Conservation (phyloP, 2,113 vertebrate genomes). For the Megalops atlanticus region DNA sequence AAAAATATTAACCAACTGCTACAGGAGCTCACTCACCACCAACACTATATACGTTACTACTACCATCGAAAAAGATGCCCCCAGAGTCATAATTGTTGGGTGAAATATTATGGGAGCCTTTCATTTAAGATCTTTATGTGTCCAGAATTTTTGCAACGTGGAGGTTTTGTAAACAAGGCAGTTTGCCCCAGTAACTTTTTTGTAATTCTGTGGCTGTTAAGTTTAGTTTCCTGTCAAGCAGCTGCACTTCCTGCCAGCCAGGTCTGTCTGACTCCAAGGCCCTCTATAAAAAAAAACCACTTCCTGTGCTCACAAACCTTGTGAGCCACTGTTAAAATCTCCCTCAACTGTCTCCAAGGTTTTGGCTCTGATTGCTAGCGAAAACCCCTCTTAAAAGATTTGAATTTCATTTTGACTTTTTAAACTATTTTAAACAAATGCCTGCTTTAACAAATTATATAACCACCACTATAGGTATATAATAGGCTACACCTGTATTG, state of each 20-base stretch:
- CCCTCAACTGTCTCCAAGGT: neutral
- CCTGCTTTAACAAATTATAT: no score
- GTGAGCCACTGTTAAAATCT: neutral
- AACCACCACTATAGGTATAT: no score
- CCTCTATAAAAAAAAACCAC: constrained; percentile 38
- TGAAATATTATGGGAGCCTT: neutral
- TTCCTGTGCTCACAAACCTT: constrained; percentile 33
- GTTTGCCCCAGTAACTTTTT: neutral
- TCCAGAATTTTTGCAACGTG: neutral
- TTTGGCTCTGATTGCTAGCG: neutral
- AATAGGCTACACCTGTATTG: no score
- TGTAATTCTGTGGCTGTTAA: constrained; percentile 29
- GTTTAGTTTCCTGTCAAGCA: constrained; percentile 37
- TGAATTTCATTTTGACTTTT: no score
- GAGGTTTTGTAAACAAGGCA: neutral
- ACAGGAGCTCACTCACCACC: no score
- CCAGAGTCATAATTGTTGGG: neutral
- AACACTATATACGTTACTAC: neutral
- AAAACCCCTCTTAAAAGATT: neutral
- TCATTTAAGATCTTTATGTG: neutral
- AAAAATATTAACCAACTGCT: no score
- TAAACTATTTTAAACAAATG: no score
- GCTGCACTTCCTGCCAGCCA: constrained; percentile 40
- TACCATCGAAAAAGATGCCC: no score
- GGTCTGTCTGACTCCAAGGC: constrained; percentile 4